A percentile compares a stretch with the other conserved stretches of the same genome.
Evolutionary conservation across 1,140 invertebrate species (phyloP).

Genomic region (Drosophila auraria): DNA sequence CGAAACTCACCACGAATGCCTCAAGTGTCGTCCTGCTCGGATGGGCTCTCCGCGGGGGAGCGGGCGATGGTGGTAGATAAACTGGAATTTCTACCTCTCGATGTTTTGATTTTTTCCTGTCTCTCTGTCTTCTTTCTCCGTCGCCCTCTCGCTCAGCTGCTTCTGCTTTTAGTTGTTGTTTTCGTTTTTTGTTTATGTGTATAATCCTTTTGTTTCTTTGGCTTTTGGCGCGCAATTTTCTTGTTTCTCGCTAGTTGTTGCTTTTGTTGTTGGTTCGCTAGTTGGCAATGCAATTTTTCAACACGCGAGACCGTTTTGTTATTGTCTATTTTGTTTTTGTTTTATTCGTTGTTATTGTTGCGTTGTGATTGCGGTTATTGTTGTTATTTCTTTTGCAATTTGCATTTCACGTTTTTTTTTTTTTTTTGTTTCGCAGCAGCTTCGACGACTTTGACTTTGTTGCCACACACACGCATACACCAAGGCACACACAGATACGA

Average conservation of each 20-base stretch:
- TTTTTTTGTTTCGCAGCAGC: slow-evolving; percentile 32
- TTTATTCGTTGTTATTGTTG: slow-evolving; percentile 40
- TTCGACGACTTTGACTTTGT: slow-evolving; percentile 54
- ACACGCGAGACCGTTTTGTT: slow-evolving; percentile 67
- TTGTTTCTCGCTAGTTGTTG: slow-evolving; percentile 16
- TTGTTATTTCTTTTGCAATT: slow-evolving; percentile 50
- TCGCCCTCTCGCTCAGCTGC: slow-evolving; percentile 31
- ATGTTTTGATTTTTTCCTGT: slow-evolving; percentile 55
- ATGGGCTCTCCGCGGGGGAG: neutral
- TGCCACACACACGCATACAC: slow-evolving; percentile 38
- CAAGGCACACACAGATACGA: slow-evolving; percentile 17
- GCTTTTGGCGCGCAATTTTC: slow-evolving; percentile 77
- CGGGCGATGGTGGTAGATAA: slow-evolving; percentile 19
- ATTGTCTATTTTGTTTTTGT: slow-evolving; percentile 14
- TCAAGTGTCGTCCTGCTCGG: slow-evolving; percentile 36
- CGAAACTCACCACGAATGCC: slow-evolving; percentile 41
- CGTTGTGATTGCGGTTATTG: slow-evolving; percentile 45
- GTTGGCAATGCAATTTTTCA: slow-evolving; percentile 50
- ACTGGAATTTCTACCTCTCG: slow-evolving; percentile 46
- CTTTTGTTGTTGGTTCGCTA: slow-evolving; percentile 33
- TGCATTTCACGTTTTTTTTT: slow-evolving; percentile 74
- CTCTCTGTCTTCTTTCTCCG: slow-evolving; percentile 5
- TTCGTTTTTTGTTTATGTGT: slow-evolving; percentile 53
- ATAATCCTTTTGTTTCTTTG: slow-evolving; percentile 70
- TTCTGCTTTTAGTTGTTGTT: slow-evolving; percentile 20